Base-by-base conservation (phyloP, 2,888 invertebrate species). In the Eupithecia inturbata region DNA sequence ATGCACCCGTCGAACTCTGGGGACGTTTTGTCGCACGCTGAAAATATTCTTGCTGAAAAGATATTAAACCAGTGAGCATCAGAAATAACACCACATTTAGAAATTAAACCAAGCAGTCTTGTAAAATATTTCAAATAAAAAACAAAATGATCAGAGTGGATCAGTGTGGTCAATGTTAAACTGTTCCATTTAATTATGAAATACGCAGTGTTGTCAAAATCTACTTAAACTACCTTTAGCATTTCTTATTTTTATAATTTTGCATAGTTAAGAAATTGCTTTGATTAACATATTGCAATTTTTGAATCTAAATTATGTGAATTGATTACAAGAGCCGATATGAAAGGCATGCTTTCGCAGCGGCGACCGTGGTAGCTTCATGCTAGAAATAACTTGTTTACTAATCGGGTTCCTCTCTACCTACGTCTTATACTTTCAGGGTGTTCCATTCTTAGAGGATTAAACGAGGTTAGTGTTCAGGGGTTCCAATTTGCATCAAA, bases 1-100 rank as follows among this genome's bases (percentile, higher is more conserved):
- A 97, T 93, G 86, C 97, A 98, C 9, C 92, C 93, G 81, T 97
- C 97, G 85, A 97, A 97, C 31, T 95, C 95, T 7, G 95, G 86
- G 19, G 95, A 95, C 4, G 92, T 93, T 77, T 94, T 95, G 75
- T 95, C 95, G 86, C 97, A 97, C 53, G 95, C 90, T 68, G 95
- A 89, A 76, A 96, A 90, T 83, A 95, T 91, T 83, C 84, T 89
- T 83, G 89, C 94, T 94, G 91, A 67, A 88, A 72, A 28, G 31
- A 62, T 1, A 60, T 26, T 77, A 73, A 78, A 78, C 14, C 31
- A 6, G 0, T 19, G 12, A 4, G 26, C 26, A 57, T 62, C 19
- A 62, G 16, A 19, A 19, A 62, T 31, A 31, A 22, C 19, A 16
- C 16, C 19, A 7, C 3, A 62, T 53, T 12, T 12, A 53, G 7